These are phyloP conservation scores for Chelonia mydas DNA, from an alignment of 2,797 vertebrate genomes.

Conservation along the genomic window DNA sequence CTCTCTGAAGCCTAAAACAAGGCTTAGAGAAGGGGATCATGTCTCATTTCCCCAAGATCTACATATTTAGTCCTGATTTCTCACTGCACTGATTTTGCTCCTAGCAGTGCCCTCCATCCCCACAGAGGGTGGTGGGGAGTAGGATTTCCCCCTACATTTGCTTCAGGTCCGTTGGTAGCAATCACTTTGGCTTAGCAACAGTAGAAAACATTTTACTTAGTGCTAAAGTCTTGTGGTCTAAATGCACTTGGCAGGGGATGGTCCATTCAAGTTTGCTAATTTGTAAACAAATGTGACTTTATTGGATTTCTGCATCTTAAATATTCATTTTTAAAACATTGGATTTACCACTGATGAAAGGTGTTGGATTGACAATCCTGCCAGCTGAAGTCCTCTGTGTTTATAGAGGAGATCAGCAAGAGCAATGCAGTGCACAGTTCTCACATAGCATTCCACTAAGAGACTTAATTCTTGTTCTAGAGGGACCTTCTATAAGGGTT, in stretches of 20 bases:
- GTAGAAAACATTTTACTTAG: background rate
- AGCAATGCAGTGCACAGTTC: background rate
- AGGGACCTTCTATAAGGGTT: background rate
- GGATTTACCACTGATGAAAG: background rate
- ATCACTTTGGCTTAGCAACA: background rate
- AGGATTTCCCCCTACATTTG: background rate
- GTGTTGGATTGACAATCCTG: background rate
- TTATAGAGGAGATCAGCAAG: background rate
- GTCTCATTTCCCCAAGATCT: background rate
- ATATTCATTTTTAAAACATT: background rate
- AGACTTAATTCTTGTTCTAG: background rate
- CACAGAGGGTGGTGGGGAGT: background rate
- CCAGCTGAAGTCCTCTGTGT: background rate
- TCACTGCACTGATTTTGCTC: background rate
- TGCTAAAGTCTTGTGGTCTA: background rate
- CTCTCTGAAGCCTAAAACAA: background rate
- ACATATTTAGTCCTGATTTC: background rate
- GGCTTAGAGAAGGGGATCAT: background rate
- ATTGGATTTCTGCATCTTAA: background rate
- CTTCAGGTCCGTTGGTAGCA: fast-evolving
- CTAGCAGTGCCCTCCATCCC: background rate
- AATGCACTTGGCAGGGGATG: background rate
- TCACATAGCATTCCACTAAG: background rate
- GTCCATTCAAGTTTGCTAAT: background rate
- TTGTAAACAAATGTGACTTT: background rate